These are phyloP conservation scores for Cephus cinctus DNA, from an alignment of 1,140 invertebrate genomes.

Conservation along the genomic window DNA sequence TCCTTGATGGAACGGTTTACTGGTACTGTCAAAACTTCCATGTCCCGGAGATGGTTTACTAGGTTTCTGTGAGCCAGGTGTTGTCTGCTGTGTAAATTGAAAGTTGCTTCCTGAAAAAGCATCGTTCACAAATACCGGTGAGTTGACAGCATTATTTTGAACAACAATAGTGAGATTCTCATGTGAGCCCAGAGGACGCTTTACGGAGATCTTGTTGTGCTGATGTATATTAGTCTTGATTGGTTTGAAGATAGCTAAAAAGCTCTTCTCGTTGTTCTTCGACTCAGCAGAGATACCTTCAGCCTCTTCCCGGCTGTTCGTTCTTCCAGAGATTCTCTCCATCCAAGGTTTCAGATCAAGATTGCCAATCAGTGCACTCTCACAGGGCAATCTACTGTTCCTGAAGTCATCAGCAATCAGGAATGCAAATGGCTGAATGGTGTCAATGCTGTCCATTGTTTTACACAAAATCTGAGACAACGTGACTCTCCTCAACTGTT, in stretches of 20 bases:
- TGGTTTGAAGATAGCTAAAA: slow-evolving; percentile 22
- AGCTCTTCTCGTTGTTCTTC: slow-evolving; percentile 2
- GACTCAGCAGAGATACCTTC: not conserved
- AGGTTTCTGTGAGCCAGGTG: not conserved
- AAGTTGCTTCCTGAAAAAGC: slow-evolving; percentile 36
- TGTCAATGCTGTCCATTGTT: slow-evolving; percentile 74
- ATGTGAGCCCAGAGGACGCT: slow-evolving; percentile 32
- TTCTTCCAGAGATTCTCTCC: slow-evolving; percentile 29
- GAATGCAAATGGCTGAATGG: slow-evolving; percentile 75
- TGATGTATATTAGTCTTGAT: slow-evolving; percentile 40
- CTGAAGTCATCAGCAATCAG: slow-evolving; percentile 62
- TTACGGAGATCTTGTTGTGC: slow-evolving; percentile 40
- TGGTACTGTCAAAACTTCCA: not conserved
- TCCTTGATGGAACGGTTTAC: not conserved
- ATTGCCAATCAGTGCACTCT: slow-evolving; percentile 68
- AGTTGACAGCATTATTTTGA: slow-evolving; percentile 45
- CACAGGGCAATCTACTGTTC: slow-evolving; percentile 68
- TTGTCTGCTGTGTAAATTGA: slow-evolving; percentile 14
- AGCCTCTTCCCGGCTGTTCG: not conserved
- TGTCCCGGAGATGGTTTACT: not conserved
- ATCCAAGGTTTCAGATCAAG: slow-evolving; percentile 67
- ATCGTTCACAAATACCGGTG: slow-evolving; percentile 43
- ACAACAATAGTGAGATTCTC: slow-evolving; percentile 47
- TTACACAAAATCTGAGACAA: slow-evolving; percentile 85
- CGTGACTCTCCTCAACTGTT: slow-evolving; percentile 77